Percentiles rank a stretch among this genome's conserved stretches.
phyloP scores from a whole-genome alignment of 2,888 invertebrate species.

The Corbicula japonica region DNA sequence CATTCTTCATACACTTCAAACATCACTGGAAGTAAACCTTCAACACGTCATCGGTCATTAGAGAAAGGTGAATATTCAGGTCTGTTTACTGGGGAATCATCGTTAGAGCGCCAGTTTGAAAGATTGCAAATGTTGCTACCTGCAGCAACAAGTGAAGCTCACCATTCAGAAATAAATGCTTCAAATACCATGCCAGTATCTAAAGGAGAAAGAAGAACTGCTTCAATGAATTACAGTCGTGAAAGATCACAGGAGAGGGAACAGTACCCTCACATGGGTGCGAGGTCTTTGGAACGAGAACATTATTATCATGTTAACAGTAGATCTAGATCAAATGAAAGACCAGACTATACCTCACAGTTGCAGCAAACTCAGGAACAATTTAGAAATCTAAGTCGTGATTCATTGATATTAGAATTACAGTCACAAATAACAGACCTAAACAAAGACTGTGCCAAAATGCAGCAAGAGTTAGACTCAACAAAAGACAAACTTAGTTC shows the following conservation, averaged over 20 bases:
- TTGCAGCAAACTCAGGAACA: slow-evolving; percentile 71
- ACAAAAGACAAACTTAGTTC: slow-evolving; percentile 99
- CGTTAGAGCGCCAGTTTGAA: slow-evolving; percentile 84
- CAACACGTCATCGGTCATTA: slow-evolving; percentile 84
- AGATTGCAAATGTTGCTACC: slow-evolving; percentile 67
- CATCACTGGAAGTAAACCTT: slow-evolving; percentile 33
- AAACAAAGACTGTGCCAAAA: slow-evolving; percentile 95
- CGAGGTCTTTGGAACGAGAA: slow-evolving; percentile 84
- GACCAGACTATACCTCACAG: slow-evolving; percentile 76
- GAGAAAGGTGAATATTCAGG: slow-evolving; percentile 70
- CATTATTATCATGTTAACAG: slow-evolving; percentile 72
- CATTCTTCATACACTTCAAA: slow-evolving; percentile 53
- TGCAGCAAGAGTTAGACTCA: slow-evolving; percentile 88
- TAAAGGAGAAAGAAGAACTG: slow-evolving; percentile 50
- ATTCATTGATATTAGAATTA: slow-evolving; percentile 84
- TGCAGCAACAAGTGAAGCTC: slow-evolving; percentile 56
- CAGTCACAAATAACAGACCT: slow-evolving; percentile 95
- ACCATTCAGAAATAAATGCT: slow-evolving; percentile 60
- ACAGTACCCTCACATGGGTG: slow-evolving; percentile 84
- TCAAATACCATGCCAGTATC: slow-evolving; percentile 64
- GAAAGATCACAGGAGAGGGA: slow-evolving; percentile 90
- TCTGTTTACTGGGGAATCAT: slow-evolving; percentile 81
- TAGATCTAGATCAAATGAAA: slow-evolving; percentile 81
- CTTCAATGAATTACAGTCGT: slow-evolving; percentile 81
- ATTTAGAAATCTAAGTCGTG: slow-evolving; percentile 73